Evolutionary conservation across 2,888 invertebrate genomes (phyloP), one percentile per base, ranked within the genome.

Genomic region (Dugesia japonica): DNA sequence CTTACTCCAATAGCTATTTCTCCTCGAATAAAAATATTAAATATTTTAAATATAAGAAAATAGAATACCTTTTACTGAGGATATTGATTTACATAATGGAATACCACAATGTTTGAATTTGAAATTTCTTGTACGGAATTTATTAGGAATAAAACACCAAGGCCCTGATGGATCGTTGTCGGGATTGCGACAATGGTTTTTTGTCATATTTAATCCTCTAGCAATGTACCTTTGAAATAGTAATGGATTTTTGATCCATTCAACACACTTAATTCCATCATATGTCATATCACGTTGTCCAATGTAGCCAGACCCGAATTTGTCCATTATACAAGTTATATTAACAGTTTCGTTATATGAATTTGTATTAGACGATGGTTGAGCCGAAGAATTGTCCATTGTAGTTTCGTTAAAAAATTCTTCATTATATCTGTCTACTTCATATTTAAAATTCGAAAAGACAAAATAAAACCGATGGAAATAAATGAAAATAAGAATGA

Each of bases 101-200:
- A 56, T 56, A 20, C 56, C 56, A n/a, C 56, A 56, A 23, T 4
- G 56, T n/a, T 56, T 56, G 17, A 56, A 56, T 23, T 56, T 56
- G 23, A 56, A 56, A 20, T 56, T n/a, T 56, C 56, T n/a, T 56
- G 7, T 13, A 13, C n/a, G 23, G n/a, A 56, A 23, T 9, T n/a
- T 56, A 9, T n/a, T 56, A 4, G n/a, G 4, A 4, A n/a, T 23
- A n/a, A 72, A 72, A 72, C 72, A 72, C 28, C 31, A 28, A 72
- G 31, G 72, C 15, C 72, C 72, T 4, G 27, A 28, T 13, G 72
- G n/a, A 27, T 72, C 72, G 7, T 4, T 23, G n/a, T 28, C 72
- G 1, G 72, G 72, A 72, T 72, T 72, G 4, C 72, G 27, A 28
- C 72, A 72, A 72, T 28, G 23, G 28, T 72, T 72, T 72, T 72